These are phyloP conservation scores for Mythimna ferrago DNA, from an alignment of 2,888 invertebrate species.

Conservation along the genomic window DNA sequence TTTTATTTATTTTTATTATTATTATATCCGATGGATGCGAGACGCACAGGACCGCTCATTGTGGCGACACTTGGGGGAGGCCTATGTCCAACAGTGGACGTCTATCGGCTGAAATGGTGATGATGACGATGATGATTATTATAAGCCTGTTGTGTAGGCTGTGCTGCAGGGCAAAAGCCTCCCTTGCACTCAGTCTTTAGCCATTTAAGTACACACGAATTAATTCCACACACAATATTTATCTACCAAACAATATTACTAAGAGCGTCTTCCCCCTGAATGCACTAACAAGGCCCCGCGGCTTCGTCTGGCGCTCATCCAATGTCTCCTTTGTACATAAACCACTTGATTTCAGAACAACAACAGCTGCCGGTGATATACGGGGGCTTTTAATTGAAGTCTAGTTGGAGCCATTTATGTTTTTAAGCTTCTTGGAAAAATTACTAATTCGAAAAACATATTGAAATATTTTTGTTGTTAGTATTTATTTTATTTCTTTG, in stretches of 20 bases:
- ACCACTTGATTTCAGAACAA: slow-evolving; percentile 61
- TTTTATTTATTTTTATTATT: too few relatives aligned
- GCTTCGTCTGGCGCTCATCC: slow-evolving; percentile 57
- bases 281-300: slow-evolving; percentile 44
- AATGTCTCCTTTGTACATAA: slow-evolving; percentile 57
- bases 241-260: slow-evolving; percentile 36
- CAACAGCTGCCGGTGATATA: slow-evolving; percentile 61
- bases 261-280: slow-evolving; percentile 22
- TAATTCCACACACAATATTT: slow-evolving; percentile 20
- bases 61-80: too few relatives aligned
- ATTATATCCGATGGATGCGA: too few relatives aligned
- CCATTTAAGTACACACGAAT: too few relatives aligned
- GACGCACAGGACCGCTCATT: too few relatives aligned
- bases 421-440: not conserved
- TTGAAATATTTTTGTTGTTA: not conserved
- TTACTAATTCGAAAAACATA: not conserved
- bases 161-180: too few relatives aligned
- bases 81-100: too few relatives aligned
- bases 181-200: too few relatives aligned
- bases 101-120: too few relatives aligned
- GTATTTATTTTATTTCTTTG: too few relatives aligned
- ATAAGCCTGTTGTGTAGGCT: too few relatives aligned
- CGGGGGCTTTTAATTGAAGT: slow-evolving; percentile 32
- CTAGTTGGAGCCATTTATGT: not conserved
- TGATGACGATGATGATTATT: too few relatives aligned